These are phyloP conservation scores for Periparus ater DNA, from an alignment of 2,797 vertebrate genomes.

Conservation along the genomic window DNA sequence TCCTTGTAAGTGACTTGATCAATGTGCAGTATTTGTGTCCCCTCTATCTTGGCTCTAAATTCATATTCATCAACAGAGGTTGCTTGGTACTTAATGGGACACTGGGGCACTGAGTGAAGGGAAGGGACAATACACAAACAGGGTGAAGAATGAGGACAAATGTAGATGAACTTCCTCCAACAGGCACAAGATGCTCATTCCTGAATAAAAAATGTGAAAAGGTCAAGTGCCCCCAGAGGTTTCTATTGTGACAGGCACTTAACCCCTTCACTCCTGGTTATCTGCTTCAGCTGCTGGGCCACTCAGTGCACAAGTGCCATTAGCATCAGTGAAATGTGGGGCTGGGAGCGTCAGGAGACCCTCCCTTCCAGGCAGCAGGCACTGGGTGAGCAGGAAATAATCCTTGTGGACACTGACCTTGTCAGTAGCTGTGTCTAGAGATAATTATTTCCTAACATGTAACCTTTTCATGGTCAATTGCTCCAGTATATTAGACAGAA, in stretches of 20 bases:
- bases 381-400: conserved; percentile 39
- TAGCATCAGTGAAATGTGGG: conserved; percentile 16
- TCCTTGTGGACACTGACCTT: conserved; percentile 45
- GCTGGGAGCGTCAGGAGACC: not conserved
- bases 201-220: conserved; percentile 68
- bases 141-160: conserved; percentile 62
- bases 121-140: conserved; percentile 50
- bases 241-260: conserved; percentile 75
- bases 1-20: conserved; percentile 41
- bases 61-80: conserved; percentile 60
- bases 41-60: conserved; percentile 57
- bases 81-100: conserved; percentile 53
- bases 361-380: conserved; percentile 3
- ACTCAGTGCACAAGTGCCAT: conserved; percentile 47
- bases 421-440: conserved; percentile 52
- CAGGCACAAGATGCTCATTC: conserved; percentile 65
- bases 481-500: conserved; percentile 41
- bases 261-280: conserved; percentile 71
- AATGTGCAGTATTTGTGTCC: conserved; percentile 38
- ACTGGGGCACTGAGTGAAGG: conserved; percentile 15
- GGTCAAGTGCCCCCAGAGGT: conserved; percentile 70
- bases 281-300: conserved; percentile 66
- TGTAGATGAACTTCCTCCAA: conserved; percentile 63
- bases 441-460: conserved; percentile 58
- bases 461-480: conserved; percentile 63